Base-by-base conservation (phyloP, 2,797 vertebrate genomes). In the Poeciliopsis infans region DNA sequence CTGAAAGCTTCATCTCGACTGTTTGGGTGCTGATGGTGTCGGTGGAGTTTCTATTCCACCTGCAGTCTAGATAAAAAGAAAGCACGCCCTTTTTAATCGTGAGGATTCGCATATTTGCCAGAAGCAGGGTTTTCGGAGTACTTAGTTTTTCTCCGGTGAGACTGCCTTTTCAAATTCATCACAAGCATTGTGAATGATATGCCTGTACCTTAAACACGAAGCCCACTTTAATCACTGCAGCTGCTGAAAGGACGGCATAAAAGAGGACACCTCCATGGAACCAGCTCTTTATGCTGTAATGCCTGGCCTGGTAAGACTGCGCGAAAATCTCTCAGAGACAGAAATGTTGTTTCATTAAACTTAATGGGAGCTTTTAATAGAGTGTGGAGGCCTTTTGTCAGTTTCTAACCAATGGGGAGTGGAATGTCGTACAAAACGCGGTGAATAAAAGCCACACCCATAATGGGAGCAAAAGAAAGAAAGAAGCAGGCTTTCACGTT, bases 351-450 rank as follows among this genome's bases (percentile, higher is more conserved):
- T 91, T 90, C 84, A 91, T 91, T 89, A 90, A 83, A 89, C 90
- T 86, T 93, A 92, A 93, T 91, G 77, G 82, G 76, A 77, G 84
- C 89, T 81, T 84, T 87, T 92, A 91, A 88, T 91, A 89, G 78
- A 83, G 75, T 68, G 84, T 73, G 83, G 84, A 80, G 87, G 83
- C 81, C 77, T 83, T 92, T 91, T 90, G 87, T 91, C 88, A 80
- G 86, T 78, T 82, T 87, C 87, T 69, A 75, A 83, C 85, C 83
- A 87, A 71, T 41, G 77, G 83, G 86, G 88, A 89, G 66, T 81
- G 76, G 84, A 89, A 87, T 88, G 81, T 85, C 79, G 79, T 77
- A 86, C 86, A 80, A 86, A 86, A 88, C 85, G 71, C 85, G 77
- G 84, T 89, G 82, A 91, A 92, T 88, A 82, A 86, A 83, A 18